A percentile compares a stretch with the other conserved stretches of the same genome.
Conservation (phyloP, 2,797 vertebrate species). For the Denticeps clupeoides region DNA sequence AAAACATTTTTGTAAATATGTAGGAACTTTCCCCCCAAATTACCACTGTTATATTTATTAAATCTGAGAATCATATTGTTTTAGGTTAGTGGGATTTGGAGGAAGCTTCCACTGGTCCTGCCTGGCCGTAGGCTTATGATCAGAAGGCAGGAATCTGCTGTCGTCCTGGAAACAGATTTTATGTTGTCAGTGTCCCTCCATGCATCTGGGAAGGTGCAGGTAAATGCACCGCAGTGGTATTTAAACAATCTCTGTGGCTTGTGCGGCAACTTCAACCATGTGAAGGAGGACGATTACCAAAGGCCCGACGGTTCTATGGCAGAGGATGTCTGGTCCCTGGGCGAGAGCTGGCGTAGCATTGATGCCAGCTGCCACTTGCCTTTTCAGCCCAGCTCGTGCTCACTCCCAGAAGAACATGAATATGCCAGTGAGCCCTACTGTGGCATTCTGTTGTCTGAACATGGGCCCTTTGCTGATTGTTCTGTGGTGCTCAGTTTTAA, state of each 20-base stretch:
- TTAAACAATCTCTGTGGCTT: slow-evolving; percentile 66
- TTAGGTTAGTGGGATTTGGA: slow-evolving; percentile 67
- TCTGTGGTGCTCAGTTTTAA: slow-evolving; percentile 45
- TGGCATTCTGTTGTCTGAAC: slow-evolving; percentile 52
- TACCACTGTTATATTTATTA: not conserved
- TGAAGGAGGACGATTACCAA: slow-evolving; percentile 51
- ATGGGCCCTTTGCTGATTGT: slow-evolving; percentile 60
- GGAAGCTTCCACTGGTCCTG: slow-evolving; percentile 56
- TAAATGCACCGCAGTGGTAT: slow-evolving; percentile 58
- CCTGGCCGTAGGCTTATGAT: slow-evolving; percentile 40
- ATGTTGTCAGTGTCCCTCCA: slow-evolving; percentile 61
- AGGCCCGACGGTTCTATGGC: slow-evolving; percentile 46
- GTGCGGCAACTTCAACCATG: slow-evolving; percentile 72
- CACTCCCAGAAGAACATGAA: slow-evolving; percentile 37
- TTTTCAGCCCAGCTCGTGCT: slow-evolving; percentile 43
- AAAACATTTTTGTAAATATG: not conserved
- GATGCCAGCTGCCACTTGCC: slow-evolving; percentile 45
- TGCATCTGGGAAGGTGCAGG: slow-evolving; percentile 50
- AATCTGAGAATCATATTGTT: slow-evolving; percentile 7
- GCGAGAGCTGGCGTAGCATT: slow-evolving; percentile 55
- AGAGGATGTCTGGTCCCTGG: slow-evolving; percentile 34
- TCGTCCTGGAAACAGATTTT: slow-evolving; percentile 57
- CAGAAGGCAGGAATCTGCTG: slow-evolving; percentile 42
- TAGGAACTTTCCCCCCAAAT: too few relatives aligned
- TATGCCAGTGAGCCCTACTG: slow-evolving; percentile 59